These are phyloP conservation scores for Amphibalanus amphitrite DNA, from an alignment of 1,140 invertebrate genomes.

Conservation along the genomic window DNA sequence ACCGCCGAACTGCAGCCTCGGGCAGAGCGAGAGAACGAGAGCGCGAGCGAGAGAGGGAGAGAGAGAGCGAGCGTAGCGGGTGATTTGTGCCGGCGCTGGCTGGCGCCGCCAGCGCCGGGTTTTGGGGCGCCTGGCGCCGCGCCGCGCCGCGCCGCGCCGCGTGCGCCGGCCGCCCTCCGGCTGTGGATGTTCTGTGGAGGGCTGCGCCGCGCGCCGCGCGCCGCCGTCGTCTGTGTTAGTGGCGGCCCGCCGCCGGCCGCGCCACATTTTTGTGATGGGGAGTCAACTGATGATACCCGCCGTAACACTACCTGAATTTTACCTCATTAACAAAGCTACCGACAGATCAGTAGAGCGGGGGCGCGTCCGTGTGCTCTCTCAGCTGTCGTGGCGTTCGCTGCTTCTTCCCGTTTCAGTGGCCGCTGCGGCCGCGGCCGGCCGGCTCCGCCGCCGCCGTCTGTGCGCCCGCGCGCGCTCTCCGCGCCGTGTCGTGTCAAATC, in stretches of 20 bases:
- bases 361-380: neutral
- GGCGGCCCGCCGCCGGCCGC: too few relatives aligned
- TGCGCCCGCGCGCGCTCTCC: too few relatives aligned
- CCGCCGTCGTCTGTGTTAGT: neutral
- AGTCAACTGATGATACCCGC: neutral
- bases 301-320: constrained; percentile 1
- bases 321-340: neutral
- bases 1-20: too few relatives aligned
- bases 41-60: too few relatives aligned
- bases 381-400: neutral
- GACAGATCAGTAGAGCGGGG: neutral
- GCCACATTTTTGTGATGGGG: neutral
- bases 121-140: neutral
- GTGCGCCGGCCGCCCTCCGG: neutral
- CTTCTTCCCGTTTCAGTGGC: neutral
- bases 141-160: too few relatives aligned
- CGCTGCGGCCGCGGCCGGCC: too few relatives aligned
- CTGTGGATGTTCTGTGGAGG: neutral
- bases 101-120: too few relatives aligned
- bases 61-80: too few relatives aligned
- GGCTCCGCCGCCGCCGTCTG: too few relatives aligned
- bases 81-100: too few relatives aligned
- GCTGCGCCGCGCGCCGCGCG: too few relatives aligned
- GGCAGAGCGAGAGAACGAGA: too few relatives aligned
- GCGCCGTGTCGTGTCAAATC: neutral